These are phyloP conservation scores for Hylaeus anthracinus DNA, from an alignment of 1,140 invertebrate genomes.

Conservation along the genomic window DNA sequence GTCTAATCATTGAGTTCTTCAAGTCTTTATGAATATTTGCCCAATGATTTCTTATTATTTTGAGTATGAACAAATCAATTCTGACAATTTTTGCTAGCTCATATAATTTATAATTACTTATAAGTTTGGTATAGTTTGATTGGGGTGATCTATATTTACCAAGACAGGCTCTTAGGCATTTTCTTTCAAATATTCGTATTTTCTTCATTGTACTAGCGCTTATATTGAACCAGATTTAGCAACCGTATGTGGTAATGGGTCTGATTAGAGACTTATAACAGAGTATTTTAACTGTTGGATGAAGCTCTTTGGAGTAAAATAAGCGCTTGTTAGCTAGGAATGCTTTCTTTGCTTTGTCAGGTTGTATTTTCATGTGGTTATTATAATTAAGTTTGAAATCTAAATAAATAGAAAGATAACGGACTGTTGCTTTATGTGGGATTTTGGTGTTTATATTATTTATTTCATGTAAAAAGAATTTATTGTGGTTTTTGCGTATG, in stretches of 20 bases:
- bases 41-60: too few species aligned
- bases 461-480: conserved; percentile 30
- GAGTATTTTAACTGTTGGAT: conserved; percentile 25
- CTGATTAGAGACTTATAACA: conserved; percentile 35
- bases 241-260: conserved; percentile 45
- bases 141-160: conserved; percentile 28
- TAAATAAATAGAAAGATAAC: conserved; percentile 45
- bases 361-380: conserved; percentile 41
- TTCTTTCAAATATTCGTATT: conserved; percentile 46
- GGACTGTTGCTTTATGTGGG: conserved; percentile 42
- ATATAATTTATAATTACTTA: too few species aligned
- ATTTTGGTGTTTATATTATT: conserved; percentile 11
- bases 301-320: conserved; percentile 43
- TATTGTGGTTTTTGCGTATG: conserved; percentile 11
- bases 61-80: too few species aligned
- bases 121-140: conserved; percentile 15
- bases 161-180: conserved; percentile 46
- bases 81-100: too few species aligned
- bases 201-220: conserved; percentile 43
- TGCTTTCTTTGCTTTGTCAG: conserved; percentile 44
- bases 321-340: conserved; percentile 19
- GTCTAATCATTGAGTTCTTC: not conserved
- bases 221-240: conserved; percentile 45
- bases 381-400: conserved; percentile 39
- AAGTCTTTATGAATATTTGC: not conserved